These are phyloP conservation scores for Uropetala carovei DNA, from an alignment of 2,888 invertebrate genomes.

Conservation along the genomic window DNA sequence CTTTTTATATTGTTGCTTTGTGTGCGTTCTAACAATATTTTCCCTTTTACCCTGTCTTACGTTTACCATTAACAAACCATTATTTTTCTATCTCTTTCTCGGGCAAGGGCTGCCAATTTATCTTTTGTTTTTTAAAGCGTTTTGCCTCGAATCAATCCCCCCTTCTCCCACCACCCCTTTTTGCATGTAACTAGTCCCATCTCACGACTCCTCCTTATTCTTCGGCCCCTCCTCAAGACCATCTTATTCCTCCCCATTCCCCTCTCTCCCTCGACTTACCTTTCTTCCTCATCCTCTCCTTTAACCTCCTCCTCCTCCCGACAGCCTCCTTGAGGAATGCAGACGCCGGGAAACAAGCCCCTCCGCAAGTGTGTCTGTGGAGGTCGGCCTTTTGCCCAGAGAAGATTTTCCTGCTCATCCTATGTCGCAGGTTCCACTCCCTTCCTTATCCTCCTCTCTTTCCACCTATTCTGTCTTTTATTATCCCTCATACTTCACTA, in stretches of 20 bases:
- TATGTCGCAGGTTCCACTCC: constrained; percentile 7
- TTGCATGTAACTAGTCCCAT: neutral
- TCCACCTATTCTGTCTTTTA: neutral
- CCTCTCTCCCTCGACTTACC: neutral
- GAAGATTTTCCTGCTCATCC: constrained; percentile 37
- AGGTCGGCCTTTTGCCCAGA: constrained; percentile 27
- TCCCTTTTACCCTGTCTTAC: neutral
- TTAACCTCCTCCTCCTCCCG: neutral
- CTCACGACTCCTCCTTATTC: constrained; percentile 21
- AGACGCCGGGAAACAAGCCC: constrained; percentile 55
- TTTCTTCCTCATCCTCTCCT: neutral
- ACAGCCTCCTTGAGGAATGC: constrained; percentile 37
- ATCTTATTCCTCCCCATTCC: neutral
- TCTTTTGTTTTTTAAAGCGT: neutral
- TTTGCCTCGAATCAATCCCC: neutral
- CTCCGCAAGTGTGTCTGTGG: constrained; percentile 18
- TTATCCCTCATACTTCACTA: too few species aligned
- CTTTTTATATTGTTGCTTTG: too few species aligned
- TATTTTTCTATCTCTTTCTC: neutral
- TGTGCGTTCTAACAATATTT: neutral
- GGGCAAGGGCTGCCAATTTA: constrained; percentile 5
- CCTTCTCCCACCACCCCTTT: neutral
- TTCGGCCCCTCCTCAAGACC: neutral
- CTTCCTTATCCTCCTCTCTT: neutral
- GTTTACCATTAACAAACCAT: neutral